Base-by-base conservation (phyloP, 2,888 invertebrate genomes). In the Acrobasis consociella region DNA sequence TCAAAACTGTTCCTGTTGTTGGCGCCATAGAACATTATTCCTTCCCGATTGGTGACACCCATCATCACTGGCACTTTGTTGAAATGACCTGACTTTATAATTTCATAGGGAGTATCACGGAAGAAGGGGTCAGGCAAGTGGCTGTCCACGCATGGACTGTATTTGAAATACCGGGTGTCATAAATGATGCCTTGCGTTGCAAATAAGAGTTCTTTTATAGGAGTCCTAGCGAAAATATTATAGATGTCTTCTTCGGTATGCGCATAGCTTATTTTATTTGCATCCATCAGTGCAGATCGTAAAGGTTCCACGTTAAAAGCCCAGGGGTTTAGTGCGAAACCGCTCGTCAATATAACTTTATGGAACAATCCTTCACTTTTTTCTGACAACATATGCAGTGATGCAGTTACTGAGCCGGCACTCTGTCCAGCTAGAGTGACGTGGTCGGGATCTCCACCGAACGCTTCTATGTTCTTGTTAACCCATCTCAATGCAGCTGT, bases 401-500 rank as follows among this genome's bases (percentile, higher is more conserved):
- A 81, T 0, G 86, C 83, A 0, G 87, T 74, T n/a, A 83, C 79
- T 0, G 85, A 86, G 0, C 92, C 92, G 0, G 92, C 90, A 50
- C 91, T 92, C 49, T 92, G 90, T 0, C 92, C 92, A 22, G 83
- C 85, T 50, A 92, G 65, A 0, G 89, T 91, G 1, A 92, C 89
- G 62, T 91, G 91, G 11, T 90, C 87, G 0, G 89, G 89, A 65
- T 91, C 91, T 49, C 92, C 92, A 1, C 90, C 89, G 62, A 92
- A 91, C 1, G 83, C 81, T 1, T 77, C 74, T 61, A 91, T 91
- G 62, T 91, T 92, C 39, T 70, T 78, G 49, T 70, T 76, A n/a
- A 92, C 77, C 91, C 92, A 92, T 69, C 80, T 83, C 5, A 92
- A 72, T 9, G 92, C 91, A 8, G 87, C 89, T 9, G 85, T 78